Conservation (phyloP, 1,140 invertebrate genomes). For the Lordiphosa stackelbergi region DNA sequence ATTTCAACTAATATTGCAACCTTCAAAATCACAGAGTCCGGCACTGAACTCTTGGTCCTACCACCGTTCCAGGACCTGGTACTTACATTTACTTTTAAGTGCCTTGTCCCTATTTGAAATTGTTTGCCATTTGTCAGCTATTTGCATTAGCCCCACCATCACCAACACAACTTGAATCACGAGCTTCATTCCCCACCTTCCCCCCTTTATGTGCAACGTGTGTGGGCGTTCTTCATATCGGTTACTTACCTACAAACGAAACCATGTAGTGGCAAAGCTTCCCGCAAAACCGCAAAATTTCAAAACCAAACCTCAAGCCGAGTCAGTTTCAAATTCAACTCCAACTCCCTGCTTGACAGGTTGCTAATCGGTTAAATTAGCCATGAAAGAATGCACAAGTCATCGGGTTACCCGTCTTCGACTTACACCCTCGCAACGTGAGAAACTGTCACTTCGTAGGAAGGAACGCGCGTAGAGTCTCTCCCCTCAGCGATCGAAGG, state of each 20-base stretch:
- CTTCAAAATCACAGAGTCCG: too few species aligned
- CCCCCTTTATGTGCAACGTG: constrained; percentile 36
- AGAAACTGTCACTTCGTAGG: constrained; percentile 44
- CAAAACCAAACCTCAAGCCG: constrained; percentile 43
- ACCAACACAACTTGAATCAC: constrained; percentile 5
- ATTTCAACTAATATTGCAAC: too few species aligned
- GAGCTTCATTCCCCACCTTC: neutral
- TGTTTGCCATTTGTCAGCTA: constrained; percentile 50
- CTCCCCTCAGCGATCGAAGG: constrained; percentile 16
- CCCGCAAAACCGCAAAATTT: constrained; percentile 25
- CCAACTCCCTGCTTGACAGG: constrained; percentile 25
- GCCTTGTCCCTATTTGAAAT: constrained; percentile 23
- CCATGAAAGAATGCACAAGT: constrained; percentile 67
- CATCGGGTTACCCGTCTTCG: constrained; percentile 52
- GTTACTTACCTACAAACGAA: constrained; percentile 44
- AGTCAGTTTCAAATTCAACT: constrained; percentile 27
- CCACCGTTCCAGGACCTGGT: constrained; percentile 3
- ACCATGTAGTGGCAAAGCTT: constrained; percentile 49
- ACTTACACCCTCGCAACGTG: constrained; percentile 66
- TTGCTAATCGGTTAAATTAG: constrained; percentile 74
- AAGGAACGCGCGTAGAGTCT: constrained; percentile 3
- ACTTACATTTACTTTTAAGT: constrained; percentile 29
- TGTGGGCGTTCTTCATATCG: constrained; percentile 66
- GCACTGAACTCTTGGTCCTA: too few species aligned
- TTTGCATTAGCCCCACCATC: constrained; percentile 36